Evolutionary conservation across 2,797 vertebrate genomes (phyloP).

Genomic region (Schizothorax lantsangensis): DNA sequence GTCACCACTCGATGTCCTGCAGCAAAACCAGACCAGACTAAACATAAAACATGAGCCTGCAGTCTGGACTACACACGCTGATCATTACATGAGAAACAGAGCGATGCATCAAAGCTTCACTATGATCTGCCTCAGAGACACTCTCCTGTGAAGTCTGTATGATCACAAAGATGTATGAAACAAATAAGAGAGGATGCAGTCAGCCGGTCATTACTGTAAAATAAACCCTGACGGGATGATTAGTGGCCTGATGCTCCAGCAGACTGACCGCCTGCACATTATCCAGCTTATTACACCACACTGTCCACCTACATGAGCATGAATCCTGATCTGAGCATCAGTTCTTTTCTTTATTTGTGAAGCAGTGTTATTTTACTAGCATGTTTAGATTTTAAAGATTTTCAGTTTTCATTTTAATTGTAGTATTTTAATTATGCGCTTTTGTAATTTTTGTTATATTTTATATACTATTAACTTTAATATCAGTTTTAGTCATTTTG

Average conservation of each 20-base stretch:
- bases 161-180: background rate
- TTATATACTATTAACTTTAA: too few species aligned
- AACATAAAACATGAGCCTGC: background rate
- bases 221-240: background rate
- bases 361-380: too few species aligned
- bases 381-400: too few species aligned
- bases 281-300: background rate
- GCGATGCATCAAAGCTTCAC: background rate
- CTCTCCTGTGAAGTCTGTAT: background rate
- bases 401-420: too few species aligned
- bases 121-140: background rate
- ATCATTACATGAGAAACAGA: background rate
- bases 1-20: background rate
- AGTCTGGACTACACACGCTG: background rate
- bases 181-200: background rate
- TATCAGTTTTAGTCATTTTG: too few species aligned
- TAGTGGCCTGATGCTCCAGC: background rate
- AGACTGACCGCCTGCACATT: background rate
- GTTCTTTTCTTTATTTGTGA: background rate
- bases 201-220: background rate
- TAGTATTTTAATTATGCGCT: too few species aligned
- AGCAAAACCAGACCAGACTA: background rate
- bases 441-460: too few species aligned
- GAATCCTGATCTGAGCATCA: background rate
- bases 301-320: background rate